Conservation (phyloP, 2,888 invertebrate species). For the Apamea crenata region DNA sequence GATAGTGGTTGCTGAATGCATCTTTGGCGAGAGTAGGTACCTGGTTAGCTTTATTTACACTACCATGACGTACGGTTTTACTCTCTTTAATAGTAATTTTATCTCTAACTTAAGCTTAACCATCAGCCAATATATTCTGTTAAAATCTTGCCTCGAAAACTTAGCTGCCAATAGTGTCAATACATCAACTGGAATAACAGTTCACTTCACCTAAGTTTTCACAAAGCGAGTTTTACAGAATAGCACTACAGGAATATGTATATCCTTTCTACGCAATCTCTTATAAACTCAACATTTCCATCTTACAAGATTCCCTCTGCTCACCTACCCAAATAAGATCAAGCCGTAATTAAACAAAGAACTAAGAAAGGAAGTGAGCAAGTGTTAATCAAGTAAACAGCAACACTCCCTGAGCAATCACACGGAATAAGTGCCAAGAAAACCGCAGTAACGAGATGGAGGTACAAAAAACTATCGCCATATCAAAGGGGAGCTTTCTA, state of each 20-base stretch:
- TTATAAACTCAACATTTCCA: background rate
- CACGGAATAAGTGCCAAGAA: conserved; percentile 61
- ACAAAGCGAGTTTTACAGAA: too few relatives aligned
- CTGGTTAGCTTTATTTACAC: background rate
- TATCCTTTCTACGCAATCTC: background rate
- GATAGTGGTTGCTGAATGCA: conserved; percentile 11
- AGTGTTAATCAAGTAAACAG: conserved; percentile 58
- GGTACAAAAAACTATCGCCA: conserved; percentile 59
- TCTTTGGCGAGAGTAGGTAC: background rate
- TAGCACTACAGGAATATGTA: too few relatives aligned
- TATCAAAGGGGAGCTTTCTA: conserved; percentile 72
- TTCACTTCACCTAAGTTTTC: too few relatives aligned
- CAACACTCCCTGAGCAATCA: conserved; percentile 53
- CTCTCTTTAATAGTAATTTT: background rate
- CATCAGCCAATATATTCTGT: background rate
- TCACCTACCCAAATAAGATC: conserved; percentile 4
- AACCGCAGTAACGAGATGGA: conserved; percentile 55
- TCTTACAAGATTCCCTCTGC: background rate
- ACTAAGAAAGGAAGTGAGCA: conserved; percentile 38
- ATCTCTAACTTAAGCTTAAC: background rate
- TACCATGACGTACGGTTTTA: background rate
- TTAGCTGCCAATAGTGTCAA: too few relatives aligned
- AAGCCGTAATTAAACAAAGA: conserved; percentile 37
- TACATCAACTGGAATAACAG: too few relatives aligned
- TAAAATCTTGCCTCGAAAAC: too few relatives aligned